Evolutionary conservation across 1,140 invertebrate genomes (phyloP).

Genomic region (Druon quercuslanigerum): DNA sequence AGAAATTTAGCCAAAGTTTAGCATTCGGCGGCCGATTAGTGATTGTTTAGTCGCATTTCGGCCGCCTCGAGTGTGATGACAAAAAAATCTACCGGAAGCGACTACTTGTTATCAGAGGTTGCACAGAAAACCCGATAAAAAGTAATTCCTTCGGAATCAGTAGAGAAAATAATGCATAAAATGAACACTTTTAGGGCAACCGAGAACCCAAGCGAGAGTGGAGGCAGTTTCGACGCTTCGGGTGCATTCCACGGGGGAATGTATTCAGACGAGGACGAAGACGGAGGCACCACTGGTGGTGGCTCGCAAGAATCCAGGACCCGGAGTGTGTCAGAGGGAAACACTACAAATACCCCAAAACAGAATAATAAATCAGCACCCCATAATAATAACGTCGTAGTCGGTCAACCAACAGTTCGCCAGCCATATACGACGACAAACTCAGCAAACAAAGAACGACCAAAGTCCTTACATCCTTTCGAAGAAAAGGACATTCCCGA

Average conservation of each 20-base stretch:
- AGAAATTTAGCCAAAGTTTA: constrained; percentile 50
- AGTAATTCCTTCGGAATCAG: background rate
- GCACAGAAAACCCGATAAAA: background rate
- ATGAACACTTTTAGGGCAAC: constrained; percentile 75
- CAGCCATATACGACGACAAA: constrained; percentile 42
- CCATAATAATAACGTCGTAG: constrained; percentile 36
- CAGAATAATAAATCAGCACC: constrained; percentile 37
- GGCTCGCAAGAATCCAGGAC: constrained; percentile 57
- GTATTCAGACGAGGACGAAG: constrained; percentile 79
- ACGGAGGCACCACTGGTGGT: constrained; percentile 45
- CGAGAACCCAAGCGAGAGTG: constrained; percentile 84
- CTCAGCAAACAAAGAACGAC: constrained; percentile 56
- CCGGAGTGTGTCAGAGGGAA: constrained; percentile 69
- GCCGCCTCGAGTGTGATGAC: constrained; percentile 49
- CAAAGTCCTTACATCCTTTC: constrained; percentile 56
- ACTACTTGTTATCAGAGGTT: constrained; percentile 35
- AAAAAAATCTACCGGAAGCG: constrained; percentile 44
- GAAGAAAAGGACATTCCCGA: constrained; percentile 53
- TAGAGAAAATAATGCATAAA: background rate
- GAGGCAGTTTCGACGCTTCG: constrained; percentile 90
- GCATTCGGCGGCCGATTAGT: constrained; percentile 44
- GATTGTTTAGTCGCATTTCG: constrained; percentile 14
- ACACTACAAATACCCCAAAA: constrained; percentile 43
- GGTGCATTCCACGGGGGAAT: constrained; percentile 86
- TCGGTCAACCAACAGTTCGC: constrained; percentile 52